Percentiles rank a stretch among this genome's conserved stretches.
phyloP scores from a whole-genome alignment of 1,140 invertebrate species.

The Bombus turneri region DNA sequence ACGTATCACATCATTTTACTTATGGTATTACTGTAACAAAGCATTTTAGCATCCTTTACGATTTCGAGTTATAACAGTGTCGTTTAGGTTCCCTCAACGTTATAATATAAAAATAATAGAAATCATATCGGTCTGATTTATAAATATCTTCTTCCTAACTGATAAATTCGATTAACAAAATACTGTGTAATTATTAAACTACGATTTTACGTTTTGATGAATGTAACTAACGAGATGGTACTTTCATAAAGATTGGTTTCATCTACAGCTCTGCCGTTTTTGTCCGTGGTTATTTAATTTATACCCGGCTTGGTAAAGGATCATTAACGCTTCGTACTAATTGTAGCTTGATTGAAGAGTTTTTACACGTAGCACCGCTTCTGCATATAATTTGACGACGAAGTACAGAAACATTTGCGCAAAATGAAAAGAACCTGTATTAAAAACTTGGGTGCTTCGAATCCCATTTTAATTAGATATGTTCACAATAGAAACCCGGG shows the following conservation, averaged over 20 bases:
- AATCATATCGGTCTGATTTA: too few species aligned
- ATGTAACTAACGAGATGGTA: too few species aligned
- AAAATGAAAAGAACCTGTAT: background rate
- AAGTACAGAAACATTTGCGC: background rate
- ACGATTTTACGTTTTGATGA: too few species aligned
- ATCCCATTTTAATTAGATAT: background rate
- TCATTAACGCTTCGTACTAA: background rate
- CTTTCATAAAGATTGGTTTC: too few species aligned
- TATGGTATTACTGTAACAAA: background rate
- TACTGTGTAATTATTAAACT: too few species aligned
- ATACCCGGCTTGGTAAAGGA: background rate
- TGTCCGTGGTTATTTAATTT: background rate
- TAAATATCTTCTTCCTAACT: too few species aligned
- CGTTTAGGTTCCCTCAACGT: too few species aligned
- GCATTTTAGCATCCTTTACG: too few species aligned
- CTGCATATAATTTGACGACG: background rate
- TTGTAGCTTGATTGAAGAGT: background rate
- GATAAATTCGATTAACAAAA: too few species aligned
- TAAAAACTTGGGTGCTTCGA: background rate
- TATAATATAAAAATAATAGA: too few species aligned
- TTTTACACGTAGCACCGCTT: background rate
- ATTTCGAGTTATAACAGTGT: too few species aligned
- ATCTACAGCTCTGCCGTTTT: too few species aligned
- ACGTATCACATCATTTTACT: background rate
- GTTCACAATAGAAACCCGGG: background rate